Conservation (phyloP, 2,888 invertebrate genomes). For the Prosopocoilus inquinatus region DNA sequence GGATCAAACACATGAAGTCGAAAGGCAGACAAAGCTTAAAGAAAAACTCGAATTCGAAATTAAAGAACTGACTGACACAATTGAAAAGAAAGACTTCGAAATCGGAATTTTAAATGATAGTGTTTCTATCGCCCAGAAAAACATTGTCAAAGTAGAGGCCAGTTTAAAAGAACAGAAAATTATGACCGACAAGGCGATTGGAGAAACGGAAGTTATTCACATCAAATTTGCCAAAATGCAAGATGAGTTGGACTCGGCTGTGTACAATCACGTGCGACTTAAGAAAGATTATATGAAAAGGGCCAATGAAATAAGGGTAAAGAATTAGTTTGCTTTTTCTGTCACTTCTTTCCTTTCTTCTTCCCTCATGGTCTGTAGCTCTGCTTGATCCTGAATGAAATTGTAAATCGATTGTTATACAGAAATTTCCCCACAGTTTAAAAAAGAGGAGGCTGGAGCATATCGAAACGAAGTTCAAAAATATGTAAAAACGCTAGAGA, state of each 20-base stretch:
- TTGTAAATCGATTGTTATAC: neutral
- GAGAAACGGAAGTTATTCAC: slow-evolving; percentile 54
- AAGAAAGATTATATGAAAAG: slow-evolving; percentile 43
- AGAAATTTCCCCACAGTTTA: slow-evolving; percentile 43
- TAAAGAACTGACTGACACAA: slow-evolving; percentile 51
- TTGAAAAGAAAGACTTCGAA: slow-evolving; percentile 51
- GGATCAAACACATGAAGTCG: slow-evolving; percentile 51
- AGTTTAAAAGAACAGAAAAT: slow-evolving; percentile 47
- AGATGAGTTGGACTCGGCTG: slow-evolving; percentile 51
- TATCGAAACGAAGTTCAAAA: slow-evolving; percentile 55
- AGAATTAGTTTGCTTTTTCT: too few species aligned
- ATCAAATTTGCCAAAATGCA: slow-evolving; percentile 52
- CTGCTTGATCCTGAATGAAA: too few species aligned
- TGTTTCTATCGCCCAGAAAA: slow-evolving; percentile 38
- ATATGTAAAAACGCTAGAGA: slow-evolving; percentile 50
- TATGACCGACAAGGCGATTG: slow-evolving; percentile 48
- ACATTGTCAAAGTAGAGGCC: slow-evolving; percentile 43
- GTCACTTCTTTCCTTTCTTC: too few species aligned
- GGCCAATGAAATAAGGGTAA: slow-evolving; percentile 40
- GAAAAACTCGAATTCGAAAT: slow-evolving; percentile 64
- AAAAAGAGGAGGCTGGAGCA: slow-evolving; percentile 51
- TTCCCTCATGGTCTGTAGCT: too few species aligned
- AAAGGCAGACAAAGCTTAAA: slow-evolving; percentile 54
- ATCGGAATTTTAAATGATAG: slow-evolving; percentile 52
- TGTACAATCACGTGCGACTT: slow-evolving; percentile 42